Percentiles rank a stretch among this genome's conserved stretches.
Conservation (phyloP, 1,140 invertebrate species). For the Wasmannia auropunctata region DNA sequence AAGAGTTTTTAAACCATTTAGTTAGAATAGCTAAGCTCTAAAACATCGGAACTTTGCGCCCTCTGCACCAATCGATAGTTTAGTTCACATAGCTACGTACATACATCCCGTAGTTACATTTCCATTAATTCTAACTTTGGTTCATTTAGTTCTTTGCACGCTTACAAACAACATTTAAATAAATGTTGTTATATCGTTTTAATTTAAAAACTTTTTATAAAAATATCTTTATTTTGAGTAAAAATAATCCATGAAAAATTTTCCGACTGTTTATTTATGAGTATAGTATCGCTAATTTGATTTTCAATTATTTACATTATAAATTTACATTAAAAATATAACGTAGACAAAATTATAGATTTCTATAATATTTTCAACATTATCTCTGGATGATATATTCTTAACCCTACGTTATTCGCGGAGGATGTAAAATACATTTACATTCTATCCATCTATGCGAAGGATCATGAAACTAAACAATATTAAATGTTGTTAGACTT, state of each 20-base stretch:
- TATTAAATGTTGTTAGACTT: no score
- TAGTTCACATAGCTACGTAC: background rate
- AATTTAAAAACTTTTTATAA: background rate
- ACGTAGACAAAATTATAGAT: background rate
- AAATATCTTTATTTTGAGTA: background rate
- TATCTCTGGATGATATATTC: background rate
- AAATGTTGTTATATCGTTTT: background rate
- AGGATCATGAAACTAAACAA: no score
- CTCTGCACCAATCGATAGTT: background rate
- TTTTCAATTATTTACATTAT: background rate
- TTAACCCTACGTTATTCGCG: background rate
- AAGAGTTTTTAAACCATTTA: background rate
- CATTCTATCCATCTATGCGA: no score
- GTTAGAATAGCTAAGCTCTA: background rate
- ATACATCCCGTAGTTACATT: no score
- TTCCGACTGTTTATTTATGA: background rate
- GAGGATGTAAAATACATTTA: background rate
- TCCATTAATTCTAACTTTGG: background rate
- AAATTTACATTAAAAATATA: no score
- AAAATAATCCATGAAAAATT: background rate
- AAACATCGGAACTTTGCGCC: background rate
- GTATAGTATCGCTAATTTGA: background rate
- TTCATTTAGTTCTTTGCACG: background rate
- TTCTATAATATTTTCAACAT: conserved; percentile 1
- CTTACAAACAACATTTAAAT: background rate